Evolutionary conservation across 1,140 invertebrate genomes (phyloP), one percentile per base, ranked within the genome.

Genomic region (Euwallacea fornicatus): DNA sequence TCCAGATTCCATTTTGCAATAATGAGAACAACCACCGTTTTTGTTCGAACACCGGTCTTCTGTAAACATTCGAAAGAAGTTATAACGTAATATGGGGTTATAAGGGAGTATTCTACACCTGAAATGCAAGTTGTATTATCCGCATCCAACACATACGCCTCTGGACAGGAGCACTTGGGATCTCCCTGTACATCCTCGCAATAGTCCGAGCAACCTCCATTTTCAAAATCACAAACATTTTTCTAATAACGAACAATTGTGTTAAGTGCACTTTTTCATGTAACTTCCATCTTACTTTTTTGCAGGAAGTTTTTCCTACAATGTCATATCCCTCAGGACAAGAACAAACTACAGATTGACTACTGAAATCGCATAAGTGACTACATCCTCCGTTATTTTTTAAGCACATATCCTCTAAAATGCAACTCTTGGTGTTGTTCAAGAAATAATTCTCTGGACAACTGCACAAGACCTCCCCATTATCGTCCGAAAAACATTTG

Each of bases 1-100:
- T 0, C 69, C 62, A 8, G 74, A 66, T 4, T 65, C 59, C 43
- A 42, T 91, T 61, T 88, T 82, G 78, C 90, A 92, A 8, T 84
- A 80, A 74, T 88, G 86, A 44, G 85, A 85, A 79, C 90, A 92
- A 2, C 87, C 88, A 0, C 88, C 89, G 78, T 91, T 91, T 72
- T 85, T 83, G 4, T 80, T 75, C 2, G 75, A 74, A 80, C 91
- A 92, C 78, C 91, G 89, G 75, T 93, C 84, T 43, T 41, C 67
- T 69, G 43, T 7, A 67, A 67, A 7, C 2, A 58, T 50, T 10
- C 6, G 6, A 13, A 50, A 11, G n/a, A 50, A 33, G 4, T 33
- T 33, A 33, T 33, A 33, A 33, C 4, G 21, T 1, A 33, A 33
- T 33, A 33, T 33, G 21, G 6, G 1, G 9, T 50, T 50, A 11